A percentile compares a stretch with the other conserved stretches of the same genome.
phyloP scores from a whole-genome alignment of 2,888 invertebrate genomes.

The Hesperia comma region DNA sequence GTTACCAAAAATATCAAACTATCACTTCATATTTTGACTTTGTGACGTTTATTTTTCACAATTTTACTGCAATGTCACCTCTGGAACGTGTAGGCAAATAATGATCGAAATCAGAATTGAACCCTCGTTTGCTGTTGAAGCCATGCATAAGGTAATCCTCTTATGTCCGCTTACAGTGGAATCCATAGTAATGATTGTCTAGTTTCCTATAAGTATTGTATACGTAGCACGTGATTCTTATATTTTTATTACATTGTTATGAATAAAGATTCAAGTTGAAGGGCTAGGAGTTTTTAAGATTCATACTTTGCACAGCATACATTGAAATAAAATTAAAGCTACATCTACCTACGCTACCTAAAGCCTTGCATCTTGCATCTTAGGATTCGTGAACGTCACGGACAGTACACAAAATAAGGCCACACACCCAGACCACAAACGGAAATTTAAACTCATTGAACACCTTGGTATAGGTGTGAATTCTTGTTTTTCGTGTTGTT shows the following conservation, averaged over 20 bases:
- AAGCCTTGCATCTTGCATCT: too few relatives aligned
- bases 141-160: constrained; percentile 70
- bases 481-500: too few relatives aligned
- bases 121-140: constrained; percentile 51
- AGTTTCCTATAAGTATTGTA: constrained; percentile 9
- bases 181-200: constrained; percentile 54
- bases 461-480: too few relatives aligned
- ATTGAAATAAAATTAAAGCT: too few relatives aligned
- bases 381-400: too few relatives aligned
- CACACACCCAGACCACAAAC: too few relatives aligned
- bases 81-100: constrained; percentile 42
- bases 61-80: constrained; percentile 12
- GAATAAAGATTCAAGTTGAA: too few relatives aligned
- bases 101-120: constrained; percentile 59
- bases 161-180: constrained; percentile 60
- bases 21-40: constrained; percentile 34
- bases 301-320: neutral
- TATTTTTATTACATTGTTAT: constrained; percentile 12
- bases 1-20: constrained; percentile 12
- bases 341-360: too few relatives aligned
- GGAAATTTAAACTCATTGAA: too few relatives aligned
- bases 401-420: too few relatives aligned
- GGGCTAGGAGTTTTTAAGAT: too few relatives aligned
- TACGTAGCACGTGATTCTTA: constrained; percentile 15
- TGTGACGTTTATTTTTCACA: constrained; percentile 7